Percentiles rank a stretch among this genome's conserved stretches.
Evolutionary conservation across 1,140 invertebrate genomes (phyloP).

Genomic region (Aleiodes sp.): DNA sequence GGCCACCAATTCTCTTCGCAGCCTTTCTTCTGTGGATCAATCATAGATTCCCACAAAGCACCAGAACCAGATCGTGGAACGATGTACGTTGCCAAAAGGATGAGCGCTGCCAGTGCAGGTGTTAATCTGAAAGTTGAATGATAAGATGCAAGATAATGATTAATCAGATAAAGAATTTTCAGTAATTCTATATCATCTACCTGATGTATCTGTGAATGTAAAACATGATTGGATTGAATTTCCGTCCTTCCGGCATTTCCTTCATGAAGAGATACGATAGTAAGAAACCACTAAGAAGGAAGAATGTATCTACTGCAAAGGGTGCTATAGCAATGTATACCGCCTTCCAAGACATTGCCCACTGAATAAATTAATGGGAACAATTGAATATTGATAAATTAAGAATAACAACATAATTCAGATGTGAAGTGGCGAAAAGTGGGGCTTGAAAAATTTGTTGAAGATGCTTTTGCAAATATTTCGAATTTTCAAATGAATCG

Average conservation of each 20-base stretch:
- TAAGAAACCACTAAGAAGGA: conserved; percentile 71
- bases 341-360: conserved; percentile 27
- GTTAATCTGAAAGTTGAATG: conserved; percentile 57
- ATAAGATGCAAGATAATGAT: no score
- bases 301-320: conserved; percentile 68
- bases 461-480: no score
- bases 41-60: conserved; percentile 54
- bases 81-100: conserved; percentile 57
- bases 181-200: not conserved
- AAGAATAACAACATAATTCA: no score
- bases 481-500: no score
- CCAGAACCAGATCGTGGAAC: conserved; percentile 55
- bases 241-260: conserved; percentile 53
- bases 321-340: conserved; percentile 53
- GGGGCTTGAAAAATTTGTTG: no score
- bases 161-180: not conserved
- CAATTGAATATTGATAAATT: no score
- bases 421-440: no score
- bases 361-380: conserved; percentile 40
- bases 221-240: conserved; percentile 50
- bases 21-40: conserved; percentile 34
- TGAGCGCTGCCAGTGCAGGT: conserved; percentile 58
- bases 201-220: conserved; percentile 53
- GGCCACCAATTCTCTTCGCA: conserved; percentile 70
- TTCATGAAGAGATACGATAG: conserved; percentile 68